Evolutionary conservation across 2,888 invertebrate species (phyloP).

Genomic region (Acanthosepion lycidas): DNA sequence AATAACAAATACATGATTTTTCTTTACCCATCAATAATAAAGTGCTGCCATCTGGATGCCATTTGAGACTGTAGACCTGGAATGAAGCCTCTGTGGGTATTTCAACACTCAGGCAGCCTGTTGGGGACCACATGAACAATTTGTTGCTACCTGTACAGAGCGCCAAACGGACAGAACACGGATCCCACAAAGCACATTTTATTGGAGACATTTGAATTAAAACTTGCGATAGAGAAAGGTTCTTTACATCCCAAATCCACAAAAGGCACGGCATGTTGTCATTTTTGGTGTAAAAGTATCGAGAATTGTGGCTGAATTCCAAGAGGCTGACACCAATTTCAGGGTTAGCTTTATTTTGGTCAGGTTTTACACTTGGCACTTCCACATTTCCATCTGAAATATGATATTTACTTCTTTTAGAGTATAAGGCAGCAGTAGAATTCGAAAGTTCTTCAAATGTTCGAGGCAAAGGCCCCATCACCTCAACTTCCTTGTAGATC

Average conservation of each 20-base stretch:
- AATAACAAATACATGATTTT: slow-evolving; percentile 74
- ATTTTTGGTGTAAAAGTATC: slow-evolving; percentile 73
- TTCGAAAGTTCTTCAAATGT: slow-evolving; percentile 35
- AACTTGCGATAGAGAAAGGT: slow-evolving; percentile 69
- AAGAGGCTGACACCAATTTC: slow-evolving; percentile 72
- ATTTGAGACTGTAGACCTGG: slow-evolving; percentile 69
- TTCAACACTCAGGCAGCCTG: slow-evolving; percentile 73
- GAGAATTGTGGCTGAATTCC: slow-evolving; percentile 72
- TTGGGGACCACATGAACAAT: slow-evolving; percentile 76
- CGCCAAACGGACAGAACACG: slow-evolving; percentile 71
- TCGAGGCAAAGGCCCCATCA: slow-evolving; percentile 36
- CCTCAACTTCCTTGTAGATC: slow-evolving; percentile 46
- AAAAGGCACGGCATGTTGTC: slow-evolving; percentile 75
- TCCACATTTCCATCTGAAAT: slow-evolving; percentile 54
- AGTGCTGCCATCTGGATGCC: slow-evolving; percentile 72
- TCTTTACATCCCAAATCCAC: slow-evolving; percentile 75
- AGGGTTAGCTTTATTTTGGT: slow-evolving; percentile 72
- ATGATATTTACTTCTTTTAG: slow-evolving; percentile 42
- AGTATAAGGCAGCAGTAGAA: slow-evolving; percentile 14
- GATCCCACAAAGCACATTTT: slow-evolving; percentile 75
- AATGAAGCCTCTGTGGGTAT: slow-evolving; percentile 72
- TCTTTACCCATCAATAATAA: slow-evolving; percentile 72
- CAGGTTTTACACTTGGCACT: slow-evolving; percentile 70
- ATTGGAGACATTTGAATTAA: slow-evolving; percentile 73
- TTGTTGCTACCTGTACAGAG: slow-evolving; percentile 74